Base-by-base conservation (phyloP, 2,797 vertebrate genomes). In the Melanotaenia maccullochi region DNA sequence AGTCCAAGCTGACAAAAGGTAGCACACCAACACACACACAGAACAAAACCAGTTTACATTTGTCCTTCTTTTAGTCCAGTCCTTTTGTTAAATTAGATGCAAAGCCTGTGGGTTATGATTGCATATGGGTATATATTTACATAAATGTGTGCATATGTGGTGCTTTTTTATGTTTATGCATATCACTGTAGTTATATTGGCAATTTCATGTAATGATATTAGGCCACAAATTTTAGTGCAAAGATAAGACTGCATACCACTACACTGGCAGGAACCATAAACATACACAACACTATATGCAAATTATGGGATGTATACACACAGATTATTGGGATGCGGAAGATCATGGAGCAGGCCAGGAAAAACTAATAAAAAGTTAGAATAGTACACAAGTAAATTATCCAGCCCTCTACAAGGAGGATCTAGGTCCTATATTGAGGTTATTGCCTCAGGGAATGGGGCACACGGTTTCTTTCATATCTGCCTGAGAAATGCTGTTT, bases 1-100 rank as follows among this genome's bases (percentile, higher is more conserved):
- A 95, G 1, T 95, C 95, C 60, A 97, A 95, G 89, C 83, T 98
- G 65, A 91, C 95, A 69, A 99, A 99, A 98, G 97, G 98, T 99
- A 91, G 59, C 79, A 11, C 18, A 35, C n/a, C 14, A 18, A 51
- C 25, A 25, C 14, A 47, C 20, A 25, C 1, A 22, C 67, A 70
- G 22, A 38, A 0, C 1, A 47, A 25, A 12, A 22, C 12, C 3
- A 3, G 20, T 47, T 60, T 66, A n/a, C 1, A 65, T 32, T 59
- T 11, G 3, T 60, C 44, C 13, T 51, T 3, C 78, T 66, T 42
- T 64, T 71, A 44, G 7, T 49, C 9, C n/a, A n/a, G 47, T 49
- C 47, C 1, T 1, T 40, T 77, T 36, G 32, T 44, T 69, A 58
- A 88, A 75, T 78, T 18, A 82, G 60, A 83, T 76, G 40, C 75